A percentile compares a stretch with the other conserved stretches of the same genome.
Evolutionary conservation across 1,140 invertebrate species (phyloP).

Genomic region (Diorhabda elongata): DNA sequence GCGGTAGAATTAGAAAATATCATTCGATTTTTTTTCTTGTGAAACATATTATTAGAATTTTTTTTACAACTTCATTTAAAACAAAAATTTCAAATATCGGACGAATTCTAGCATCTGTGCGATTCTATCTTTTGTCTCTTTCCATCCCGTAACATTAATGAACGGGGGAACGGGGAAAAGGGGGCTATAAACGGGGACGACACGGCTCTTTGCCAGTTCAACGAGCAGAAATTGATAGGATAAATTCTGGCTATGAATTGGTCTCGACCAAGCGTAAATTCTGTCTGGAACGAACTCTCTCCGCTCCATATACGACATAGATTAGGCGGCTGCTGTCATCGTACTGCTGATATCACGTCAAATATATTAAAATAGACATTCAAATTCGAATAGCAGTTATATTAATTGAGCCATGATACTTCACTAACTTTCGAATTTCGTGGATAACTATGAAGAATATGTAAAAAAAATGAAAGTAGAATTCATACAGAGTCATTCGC

Average conservation of each 20-base stretch:
- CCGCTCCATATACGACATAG: conserved; percentile 4
- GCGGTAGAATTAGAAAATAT: too few species aligned
- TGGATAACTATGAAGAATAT: not conserved
- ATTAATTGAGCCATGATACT: not conserved
- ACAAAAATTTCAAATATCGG: too few species aligned
- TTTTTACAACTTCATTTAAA: too few species aligned
- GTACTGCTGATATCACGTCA: not conserved
- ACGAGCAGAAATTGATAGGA: conserved; percentile 64
- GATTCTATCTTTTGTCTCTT: not conserved
- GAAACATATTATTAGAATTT: too few species aligned
- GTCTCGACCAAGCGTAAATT: conserved; percentile 57
- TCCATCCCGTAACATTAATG: conserved; percentile 7
- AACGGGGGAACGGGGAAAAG: conserved; percentile 22
- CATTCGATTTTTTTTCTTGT: too few species aligned
- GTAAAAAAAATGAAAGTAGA: too few species aligned
- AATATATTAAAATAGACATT: conserved; percentile 3
- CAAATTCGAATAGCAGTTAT: not conserved
- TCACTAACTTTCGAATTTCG: not conserved
- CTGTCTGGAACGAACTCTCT: conserved; percentile 27
- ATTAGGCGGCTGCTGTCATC: not conserved
- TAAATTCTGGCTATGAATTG: conserved; percentile 63
- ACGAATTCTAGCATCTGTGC: not conserved
- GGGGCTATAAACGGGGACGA: conserved; percentile 6
- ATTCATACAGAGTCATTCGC: too few species aligned
- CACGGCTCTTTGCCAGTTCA: conserved; percentile 57